Evolutionary conservation across 2,113 vertebrate species (phyloP), one percentile per base, ranked within the genome.

Genomic region (Nibea albiflora): DNA sequence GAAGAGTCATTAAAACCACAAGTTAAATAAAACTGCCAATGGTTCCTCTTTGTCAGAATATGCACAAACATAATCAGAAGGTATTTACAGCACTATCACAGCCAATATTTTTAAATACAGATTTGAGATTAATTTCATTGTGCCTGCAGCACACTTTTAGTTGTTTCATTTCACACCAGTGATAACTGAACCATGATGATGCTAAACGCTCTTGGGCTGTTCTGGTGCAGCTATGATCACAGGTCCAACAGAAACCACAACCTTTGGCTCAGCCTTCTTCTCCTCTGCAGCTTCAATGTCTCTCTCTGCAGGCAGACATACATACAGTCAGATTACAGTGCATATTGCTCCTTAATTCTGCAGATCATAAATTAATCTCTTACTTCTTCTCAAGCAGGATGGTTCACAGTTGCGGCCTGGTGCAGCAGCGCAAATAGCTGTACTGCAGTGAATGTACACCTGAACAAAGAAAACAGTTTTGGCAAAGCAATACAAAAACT

Each of bases 401-500:
- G 86, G 90, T 44, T 91, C 83, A 89, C 90, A 93, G n/a, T 0
- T 31, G 54, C 1, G 17, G 8, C 82, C 84, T 0, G 11, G 11
- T 31, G 15, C 20, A 50, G 49, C 7, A 47, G 50, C 16, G 4
- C 92, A 93, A 46, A 92, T 73, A 14, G 83, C 49, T 78, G 92
- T 90, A 50, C 90, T 93, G 65, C 92, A 93, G 79, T 93, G 92
- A 76, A 93, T 78, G 79, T 85, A 93, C 50, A 93, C 56, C 92
- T 92, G 47, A 39, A 78, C 31, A 71, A 62, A 14, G 28, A 72
- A 63, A 69, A 69, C 17, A 46, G 5, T 60, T 26, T 89, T 63
- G 26, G 49, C 26, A 53, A 20, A 39, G 17, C n/a, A 50, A 53
- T 17, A 26, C 11, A 24, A 53, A 17, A 17, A 3, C 4, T n/a